phyloP scores from a whole-genome alignment of 2,797 vertebrate genomes.

The Pygocentrus nattereri region DNA sequence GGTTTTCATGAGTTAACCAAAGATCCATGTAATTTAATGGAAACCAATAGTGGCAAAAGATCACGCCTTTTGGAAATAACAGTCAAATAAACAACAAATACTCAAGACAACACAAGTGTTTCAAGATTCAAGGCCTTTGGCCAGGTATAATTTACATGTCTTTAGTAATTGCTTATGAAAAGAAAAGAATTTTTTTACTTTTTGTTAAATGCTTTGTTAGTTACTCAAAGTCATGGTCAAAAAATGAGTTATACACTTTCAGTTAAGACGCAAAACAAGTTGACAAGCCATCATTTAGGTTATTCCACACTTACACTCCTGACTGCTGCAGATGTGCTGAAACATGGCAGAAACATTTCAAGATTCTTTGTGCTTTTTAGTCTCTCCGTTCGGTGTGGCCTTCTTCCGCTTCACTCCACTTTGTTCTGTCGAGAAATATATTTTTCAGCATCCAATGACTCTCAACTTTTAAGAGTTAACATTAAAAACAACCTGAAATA shows the following conservation, averaged over 20 bases:
- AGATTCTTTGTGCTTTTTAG: constrained; percentile 57
- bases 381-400: constrained; percentile 42
- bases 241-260: background rate
- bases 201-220: too few relatives aligned
- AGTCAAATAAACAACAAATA: background rate
- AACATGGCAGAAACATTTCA: constrained; percentile 27
- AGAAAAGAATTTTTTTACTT: background rate
- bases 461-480: background rate
- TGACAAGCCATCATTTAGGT: background rate
- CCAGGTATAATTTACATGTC: background rate
- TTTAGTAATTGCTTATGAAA: background rate
- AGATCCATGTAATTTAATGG: background rate
- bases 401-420: constrained; percentile 63
- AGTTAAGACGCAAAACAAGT: background rate
- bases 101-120: background rate
- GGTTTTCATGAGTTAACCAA: background rate
- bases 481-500: too few relatives aligned
- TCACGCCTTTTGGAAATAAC: background rate
- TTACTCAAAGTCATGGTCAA: background rate
- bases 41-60: background rate
- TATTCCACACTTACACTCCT: constrained; percentile 27
- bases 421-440: constrained; percentile 48
- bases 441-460: background rate
- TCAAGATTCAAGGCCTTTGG: too few relatives aligned
- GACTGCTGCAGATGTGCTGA: constrained; percentile 10